These are phyloP conservation scores for Caenorhabditis sulstoni DNA, from an alignment of 2,888 invertebrate species.

Conservation along the genomic window DNA sequence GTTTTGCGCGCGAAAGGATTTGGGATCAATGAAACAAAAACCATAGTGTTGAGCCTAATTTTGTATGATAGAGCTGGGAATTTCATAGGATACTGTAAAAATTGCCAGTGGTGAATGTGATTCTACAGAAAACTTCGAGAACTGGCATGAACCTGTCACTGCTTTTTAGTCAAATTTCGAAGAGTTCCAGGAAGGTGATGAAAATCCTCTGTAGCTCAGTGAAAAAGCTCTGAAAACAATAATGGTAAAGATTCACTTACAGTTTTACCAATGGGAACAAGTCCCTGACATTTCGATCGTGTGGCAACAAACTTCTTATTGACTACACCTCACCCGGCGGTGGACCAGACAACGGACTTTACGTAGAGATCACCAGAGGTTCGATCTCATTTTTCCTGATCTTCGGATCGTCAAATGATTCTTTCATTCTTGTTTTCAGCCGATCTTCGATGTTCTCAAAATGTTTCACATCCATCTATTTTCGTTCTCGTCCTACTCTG, in stretches of 20 bases:
- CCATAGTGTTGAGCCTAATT: too few relatives aligned
- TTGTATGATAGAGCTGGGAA: too few relatives aligned
- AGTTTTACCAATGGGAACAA: slow-evolving; percentile 16
- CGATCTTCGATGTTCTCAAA: slow-evolving; percentile 54
- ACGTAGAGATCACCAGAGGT: slow-evolving; percentile 46
- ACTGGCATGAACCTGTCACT: too few relatives aligned
- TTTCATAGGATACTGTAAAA: too few relatives aligned
- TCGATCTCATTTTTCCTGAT: slow-evolving; percentile 11
- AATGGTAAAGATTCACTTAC: slow-evolving; percentile 10
- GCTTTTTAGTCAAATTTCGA: too few relatives aligned
- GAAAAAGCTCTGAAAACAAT: too few relatives aligned
- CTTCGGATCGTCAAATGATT: slow-evolving; percentile 13
- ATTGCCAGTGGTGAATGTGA: too few relatives aligned
- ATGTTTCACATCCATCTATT: slow-evolving; percentile 20
- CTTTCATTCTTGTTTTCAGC: slow-evolving; percentile 29
- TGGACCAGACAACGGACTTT: slow-evolving; percentile 32
- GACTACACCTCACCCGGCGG: slow-evolving; percentile 41
- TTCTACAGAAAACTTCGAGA: too few relatives aligned
- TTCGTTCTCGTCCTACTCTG: slow-evolving; percentile 4
- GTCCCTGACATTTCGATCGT: slow-evolving; percentile 16
- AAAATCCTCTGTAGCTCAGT: too few relatives aligned
- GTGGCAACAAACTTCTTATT: slow-evolving; percentile 43
- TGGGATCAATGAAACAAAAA: too few relatives aligned
- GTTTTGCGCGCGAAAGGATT: neutral
- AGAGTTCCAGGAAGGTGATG: too few relatives aligned